Evolutionary conservation across 2,113 vertebrate species (phyloP).

Genomic region (Eurypyga helias): DNA sequence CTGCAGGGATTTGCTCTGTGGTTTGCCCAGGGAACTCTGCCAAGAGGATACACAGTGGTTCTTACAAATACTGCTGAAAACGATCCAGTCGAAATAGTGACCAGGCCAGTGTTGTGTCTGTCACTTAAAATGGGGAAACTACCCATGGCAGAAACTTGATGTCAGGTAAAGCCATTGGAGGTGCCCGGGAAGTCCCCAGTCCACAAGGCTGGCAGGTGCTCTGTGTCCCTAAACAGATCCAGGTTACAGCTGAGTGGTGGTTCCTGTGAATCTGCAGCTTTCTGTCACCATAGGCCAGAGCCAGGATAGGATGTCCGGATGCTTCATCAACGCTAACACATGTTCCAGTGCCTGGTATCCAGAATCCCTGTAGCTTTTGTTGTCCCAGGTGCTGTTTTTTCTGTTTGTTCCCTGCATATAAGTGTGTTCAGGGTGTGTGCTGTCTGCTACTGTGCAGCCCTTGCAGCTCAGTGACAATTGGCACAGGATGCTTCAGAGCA

Average conservation of each 20-base stretch:
- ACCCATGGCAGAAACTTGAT: neutral
- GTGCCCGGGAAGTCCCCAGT: neutral
- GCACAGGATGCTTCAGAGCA: neutral
- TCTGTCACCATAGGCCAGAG: neutral
- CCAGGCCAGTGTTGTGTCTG: neutral
- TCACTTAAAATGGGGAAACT: neutral
- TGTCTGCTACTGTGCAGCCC: neutral
- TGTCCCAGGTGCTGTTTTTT: neutral
- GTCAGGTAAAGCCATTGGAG: neutral
- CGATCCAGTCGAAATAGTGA: accelerated
- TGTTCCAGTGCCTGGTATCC: neutral
- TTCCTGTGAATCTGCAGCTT: neutral
- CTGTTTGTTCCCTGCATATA: neutral
- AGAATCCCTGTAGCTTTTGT: neutral
- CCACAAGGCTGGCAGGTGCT: neutral
- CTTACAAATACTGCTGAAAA: neutral
- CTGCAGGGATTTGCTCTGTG: neutral
- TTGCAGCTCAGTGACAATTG: neutral
- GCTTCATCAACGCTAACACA: neutral
- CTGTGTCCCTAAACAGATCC: accelerated
- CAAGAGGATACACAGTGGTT: neutral
- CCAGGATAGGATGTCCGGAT: neutral
- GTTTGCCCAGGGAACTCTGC: neutral
- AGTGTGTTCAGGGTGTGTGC: neutral
- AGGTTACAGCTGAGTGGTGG: neutral